phyloP scores from a whole-genome alignment of 2,888 invertebrate genomes.

The Criorhina ranunculi region DNA sequence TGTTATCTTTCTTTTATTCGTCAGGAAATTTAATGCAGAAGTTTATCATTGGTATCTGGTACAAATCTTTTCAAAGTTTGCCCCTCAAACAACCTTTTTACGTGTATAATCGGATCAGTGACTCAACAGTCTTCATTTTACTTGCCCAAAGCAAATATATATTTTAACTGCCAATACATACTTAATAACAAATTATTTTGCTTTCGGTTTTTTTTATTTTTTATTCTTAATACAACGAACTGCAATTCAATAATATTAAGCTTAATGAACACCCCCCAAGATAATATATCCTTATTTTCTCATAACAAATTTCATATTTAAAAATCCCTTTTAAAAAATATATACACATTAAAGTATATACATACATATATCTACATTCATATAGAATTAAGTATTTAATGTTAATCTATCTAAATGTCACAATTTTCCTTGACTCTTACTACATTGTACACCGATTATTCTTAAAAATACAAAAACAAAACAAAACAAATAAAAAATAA shows the following conservation, averaged over 20 bases:
- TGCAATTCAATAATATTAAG: slow-evolving; percentile 22
- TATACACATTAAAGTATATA: neutral
- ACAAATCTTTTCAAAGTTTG: too few relatives aligned
- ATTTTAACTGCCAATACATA: slow-evolving; percentile 36
- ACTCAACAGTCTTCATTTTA: neutral
- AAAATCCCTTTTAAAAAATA: slow-evolving; percentile 29
- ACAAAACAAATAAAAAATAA: too few relatives aligned
- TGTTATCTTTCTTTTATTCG: too few relatives aligned
- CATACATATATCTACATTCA: slow-evolving; percentile 51
- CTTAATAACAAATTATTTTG: neutral
- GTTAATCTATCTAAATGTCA: slow-evolving; percentile 75
- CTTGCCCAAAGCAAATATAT: neutral
- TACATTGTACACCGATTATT: slow-evolving; percentile 76
- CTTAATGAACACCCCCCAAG: slow-evolving; percentile 12
- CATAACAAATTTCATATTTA: slow-evolving; percentile 38
- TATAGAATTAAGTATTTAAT: slow-evolving; percentile 69
- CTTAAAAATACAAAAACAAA: slow-evolving; percentile 52
- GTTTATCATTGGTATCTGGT: too few relatives aligned
- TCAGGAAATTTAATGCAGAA: too few relatives aligned
- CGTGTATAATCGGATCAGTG: neutral
- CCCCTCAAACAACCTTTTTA: too few relatives aligned
- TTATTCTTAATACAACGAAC: slow-evolving; percentile 64
- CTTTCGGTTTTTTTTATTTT: slow-evolving; percentile 5
- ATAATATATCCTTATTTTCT: slow-evolving; percentile 20
- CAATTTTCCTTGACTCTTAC: slow-evolving; percentile 74